phyloP scores from a whole-genome alignment of 2,797 vertebrate genomes.

The Cossypha heuglini region DNA sequence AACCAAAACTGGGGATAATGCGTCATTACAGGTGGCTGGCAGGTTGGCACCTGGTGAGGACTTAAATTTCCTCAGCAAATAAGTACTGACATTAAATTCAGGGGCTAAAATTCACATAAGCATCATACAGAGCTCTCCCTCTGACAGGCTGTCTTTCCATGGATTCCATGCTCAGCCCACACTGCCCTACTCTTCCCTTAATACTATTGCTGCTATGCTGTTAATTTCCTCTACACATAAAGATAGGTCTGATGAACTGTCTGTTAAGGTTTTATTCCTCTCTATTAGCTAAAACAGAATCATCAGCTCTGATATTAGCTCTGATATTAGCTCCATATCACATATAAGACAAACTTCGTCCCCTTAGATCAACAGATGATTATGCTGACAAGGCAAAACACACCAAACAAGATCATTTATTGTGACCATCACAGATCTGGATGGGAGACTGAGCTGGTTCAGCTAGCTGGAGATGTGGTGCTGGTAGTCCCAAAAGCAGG shows the following conservation, averaged over 20 bases:
- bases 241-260: not conserved
- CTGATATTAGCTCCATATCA: not conserved
- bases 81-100: not conserved
- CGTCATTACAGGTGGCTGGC: not conserved
- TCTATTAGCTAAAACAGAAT: not conserved
- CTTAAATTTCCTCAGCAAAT: constrained; percentile 3
- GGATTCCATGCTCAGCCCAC: not conserved
- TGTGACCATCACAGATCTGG: accelerated
- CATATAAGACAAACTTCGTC: not conserved
- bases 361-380: not conserved
- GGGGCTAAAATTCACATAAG: not conserved
- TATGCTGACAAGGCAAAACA: not conserved
- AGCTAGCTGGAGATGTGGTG: not conserved
- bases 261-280: not conserved
- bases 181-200: not conserved
- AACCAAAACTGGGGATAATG: not conserved
- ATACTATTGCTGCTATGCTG: accelerated
- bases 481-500: not conserved
- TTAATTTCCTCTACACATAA: not conserved
- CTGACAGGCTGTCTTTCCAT: not conserved
- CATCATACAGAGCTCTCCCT: not conserved
- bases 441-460: not conserved
- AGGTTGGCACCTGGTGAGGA: not conserved
- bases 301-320: not conserved
- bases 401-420: not conserved